These are phyloP conservation scores for Falco berigora DNA, from an alignment of 2,797 vertebrate species.

Conservation along the genomic window DNA sequence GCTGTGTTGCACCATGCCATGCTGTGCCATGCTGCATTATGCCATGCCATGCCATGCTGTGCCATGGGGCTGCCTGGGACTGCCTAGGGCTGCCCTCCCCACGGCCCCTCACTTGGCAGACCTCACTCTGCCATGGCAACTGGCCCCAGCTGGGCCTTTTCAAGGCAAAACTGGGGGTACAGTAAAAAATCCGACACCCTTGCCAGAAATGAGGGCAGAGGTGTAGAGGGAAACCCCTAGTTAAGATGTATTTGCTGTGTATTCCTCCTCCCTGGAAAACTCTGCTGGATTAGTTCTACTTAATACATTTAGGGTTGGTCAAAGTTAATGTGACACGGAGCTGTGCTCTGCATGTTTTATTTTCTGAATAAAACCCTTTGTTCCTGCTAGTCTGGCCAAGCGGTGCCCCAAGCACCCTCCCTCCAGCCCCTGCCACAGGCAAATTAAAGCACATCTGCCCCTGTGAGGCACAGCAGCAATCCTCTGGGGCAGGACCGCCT, in stretches of 20 bases:
- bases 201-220: neutral
- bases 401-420: neutral
- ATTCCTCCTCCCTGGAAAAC: neutral
- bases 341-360: neutral
- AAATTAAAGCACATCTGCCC: neutral
- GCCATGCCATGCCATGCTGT: fast-evolving
- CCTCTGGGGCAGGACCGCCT: fast-evolving
- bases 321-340: neutral
- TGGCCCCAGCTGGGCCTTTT: neutral
- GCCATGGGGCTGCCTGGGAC: neutral
- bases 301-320: fast-evolving
- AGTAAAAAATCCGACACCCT: fast-evolving
- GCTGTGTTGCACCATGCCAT: too few relatives aligned
- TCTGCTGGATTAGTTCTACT: neutral
- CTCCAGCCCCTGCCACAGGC: neutral
- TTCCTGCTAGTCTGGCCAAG: neutral
- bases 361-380: neutral
- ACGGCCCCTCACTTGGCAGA: fast-evolving
- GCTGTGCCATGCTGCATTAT: fast-evolving
- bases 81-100: neutral
- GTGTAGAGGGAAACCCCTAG: neutral
- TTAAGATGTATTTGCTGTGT: fast-evolving
- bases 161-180: neutral
- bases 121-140: fast-evolving
- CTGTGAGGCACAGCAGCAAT: neutral